phyloP scores from a whole-genome alignment of 64 coral and sea anemone species.

The Montipora capricornis region DNA sequence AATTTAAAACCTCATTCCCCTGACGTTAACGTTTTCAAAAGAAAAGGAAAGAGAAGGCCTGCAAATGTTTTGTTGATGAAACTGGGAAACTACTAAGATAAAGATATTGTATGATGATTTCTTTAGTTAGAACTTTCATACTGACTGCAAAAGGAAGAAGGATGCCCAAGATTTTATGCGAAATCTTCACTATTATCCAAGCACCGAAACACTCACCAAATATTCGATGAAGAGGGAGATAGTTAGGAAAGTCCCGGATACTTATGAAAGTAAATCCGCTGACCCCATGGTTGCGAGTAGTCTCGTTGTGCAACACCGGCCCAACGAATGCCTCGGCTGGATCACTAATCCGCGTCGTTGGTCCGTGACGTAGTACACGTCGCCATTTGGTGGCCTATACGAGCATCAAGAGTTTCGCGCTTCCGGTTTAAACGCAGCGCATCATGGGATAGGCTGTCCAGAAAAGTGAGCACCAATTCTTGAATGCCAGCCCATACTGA shows the following conservation, averaged over 20 bases:
- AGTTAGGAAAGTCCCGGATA: background rate
- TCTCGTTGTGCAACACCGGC: too few relatives aligned
- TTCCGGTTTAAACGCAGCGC: too few relatives aligned
- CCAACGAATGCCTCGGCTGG: too few relatives aligned
- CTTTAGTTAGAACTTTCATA: background rate
- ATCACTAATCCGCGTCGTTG: too few relatives aligned
- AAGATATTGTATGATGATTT: background rate
- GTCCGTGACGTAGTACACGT: too few relatives aligned
- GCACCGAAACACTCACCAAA: constrained; percentile 3
- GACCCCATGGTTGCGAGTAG: background rate
- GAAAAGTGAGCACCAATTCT: too few relatives aligned
- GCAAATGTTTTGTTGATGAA: background rate
- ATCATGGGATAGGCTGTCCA: too few relatives aligned
- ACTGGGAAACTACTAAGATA: background rate
- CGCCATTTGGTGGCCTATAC: too few relatives aligned
- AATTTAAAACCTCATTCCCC: too few relatives aligned
- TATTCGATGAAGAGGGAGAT: constrained; percentile 16
- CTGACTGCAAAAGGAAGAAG: background rate
- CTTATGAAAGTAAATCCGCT: background rate
- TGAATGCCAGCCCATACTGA: too few relatives aligned
- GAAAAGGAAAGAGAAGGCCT: too few relatives aligned
- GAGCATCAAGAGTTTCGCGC: too few relatives aligned
- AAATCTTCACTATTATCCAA: background rate
- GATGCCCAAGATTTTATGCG: background rate
- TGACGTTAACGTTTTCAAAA: background rate